Percentiles rank a stretch among this genome's conserved stretches.
Evolutionary conservation across 2,113 vertebrate genomes (phyloP).

Genomic region (Pteronura brasiliensis): DNA sequence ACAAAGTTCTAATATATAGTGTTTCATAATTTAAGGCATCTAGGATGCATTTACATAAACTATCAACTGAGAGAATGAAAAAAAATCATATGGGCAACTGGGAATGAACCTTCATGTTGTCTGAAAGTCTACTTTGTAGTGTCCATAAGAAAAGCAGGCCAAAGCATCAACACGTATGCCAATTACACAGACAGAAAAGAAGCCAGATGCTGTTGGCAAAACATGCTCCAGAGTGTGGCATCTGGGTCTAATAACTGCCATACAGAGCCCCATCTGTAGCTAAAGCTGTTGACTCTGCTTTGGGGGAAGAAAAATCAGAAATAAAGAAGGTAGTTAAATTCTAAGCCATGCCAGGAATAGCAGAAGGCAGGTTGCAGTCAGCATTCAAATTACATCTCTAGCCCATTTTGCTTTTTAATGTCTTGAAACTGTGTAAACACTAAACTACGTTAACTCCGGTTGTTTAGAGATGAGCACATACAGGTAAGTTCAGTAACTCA

Average conservation of each 20-base stretch:
- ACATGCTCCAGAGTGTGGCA: slow-evolving; percentile 69
- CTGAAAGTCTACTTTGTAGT: neutral
- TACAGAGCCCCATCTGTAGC: slow-evolving; percentile 77
- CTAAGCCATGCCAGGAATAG: slow-evolving; percentile 70
- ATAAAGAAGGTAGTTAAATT: slow-evolving; percentile 66
- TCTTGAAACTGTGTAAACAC: slow-evolving; percentile 64
- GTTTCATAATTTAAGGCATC: neutral
- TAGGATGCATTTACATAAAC: neutral
- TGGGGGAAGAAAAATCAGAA: slow-evolving; percentile 64
- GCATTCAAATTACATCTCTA: slow-evolving; percentile 70
- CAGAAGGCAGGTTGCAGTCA: slow-evolving; percentile 73
- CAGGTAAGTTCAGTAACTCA: slow-evolving; percentile 7
- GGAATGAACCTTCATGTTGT: neutral
- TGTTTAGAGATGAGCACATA: slow-evolving; percentile 44
- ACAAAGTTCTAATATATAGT: neutral
- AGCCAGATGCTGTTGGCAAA: slow-evolving; percentile 78
- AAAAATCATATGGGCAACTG: neutral
- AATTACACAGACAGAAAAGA: slow-evolving; percentile 61
- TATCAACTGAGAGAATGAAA: neutral
- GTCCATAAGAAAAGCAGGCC: slow-evolving; percentile 54
- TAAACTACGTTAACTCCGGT: slow-evolving; percentile 61
- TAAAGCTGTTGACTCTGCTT: slow-evolving; percentile 80
- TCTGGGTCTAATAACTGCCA: slow-evolving; percentile 78
- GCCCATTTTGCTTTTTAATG: slow-evolving; percentile 75
- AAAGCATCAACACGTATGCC: slow-evolving; percentile 55